These are phyloP conservation scores for Strix aluco DNA, from an alignment of 2,113 vertebrate genomes.

Conservation along the genomic window DNA sequence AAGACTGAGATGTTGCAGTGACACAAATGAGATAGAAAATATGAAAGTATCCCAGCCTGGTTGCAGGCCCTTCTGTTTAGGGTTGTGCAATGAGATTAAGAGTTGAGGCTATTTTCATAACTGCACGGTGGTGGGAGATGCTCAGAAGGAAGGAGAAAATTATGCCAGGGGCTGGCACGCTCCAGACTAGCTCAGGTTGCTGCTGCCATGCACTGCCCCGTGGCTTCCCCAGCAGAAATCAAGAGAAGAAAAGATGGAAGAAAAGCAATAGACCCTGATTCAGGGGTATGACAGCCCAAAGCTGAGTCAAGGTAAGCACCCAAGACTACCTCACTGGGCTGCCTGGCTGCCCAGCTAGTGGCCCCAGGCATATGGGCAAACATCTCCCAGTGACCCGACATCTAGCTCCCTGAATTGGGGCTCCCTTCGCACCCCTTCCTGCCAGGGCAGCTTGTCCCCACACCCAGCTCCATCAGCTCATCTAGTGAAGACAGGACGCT, in stretches of 20 bases:
- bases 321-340: background rate
- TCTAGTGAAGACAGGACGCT: background rate
- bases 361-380: background rate
- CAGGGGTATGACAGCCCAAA: background rate
- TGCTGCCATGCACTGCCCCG: background rate
- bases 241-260: background rate
- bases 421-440: background rate
- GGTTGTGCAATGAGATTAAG: background rate
- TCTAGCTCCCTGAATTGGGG: rapidly evolving
- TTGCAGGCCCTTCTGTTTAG: background rate
- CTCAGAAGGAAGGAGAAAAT: background rate
- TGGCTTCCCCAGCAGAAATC: background rate
- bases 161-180: rapidly evolving
- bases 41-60: background rate
- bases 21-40: background rate
- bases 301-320: background rate
- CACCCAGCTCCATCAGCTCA: background rate
- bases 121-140: background rate
- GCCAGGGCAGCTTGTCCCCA: background rate
- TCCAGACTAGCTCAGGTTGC: background rate
- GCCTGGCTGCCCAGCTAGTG: too few species aligned
- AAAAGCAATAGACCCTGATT: background rate
- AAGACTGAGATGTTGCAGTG: background rate
- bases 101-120: background rate
- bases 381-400: background rate